Evolutionary conservation across 2,888 invertebrate species (phyloP), one percentile per base, ranked within the genome.

Genomic region (Adelphocoris suturalis): DNA sequence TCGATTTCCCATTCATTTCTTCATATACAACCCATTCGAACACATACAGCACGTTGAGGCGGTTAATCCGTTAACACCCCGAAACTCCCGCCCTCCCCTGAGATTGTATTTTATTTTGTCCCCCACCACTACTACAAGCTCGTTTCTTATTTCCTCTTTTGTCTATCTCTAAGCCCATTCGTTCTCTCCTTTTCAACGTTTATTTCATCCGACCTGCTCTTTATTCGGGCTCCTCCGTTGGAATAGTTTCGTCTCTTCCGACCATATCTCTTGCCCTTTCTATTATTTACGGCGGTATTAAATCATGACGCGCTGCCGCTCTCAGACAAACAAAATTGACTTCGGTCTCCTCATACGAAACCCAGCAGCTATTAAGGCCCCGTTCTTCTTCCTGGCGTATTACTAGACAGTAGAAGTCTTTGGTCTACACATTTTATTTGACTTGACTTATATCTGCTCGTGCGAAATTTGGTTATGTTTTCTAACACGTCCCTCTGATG

Each of bases 141-240:
- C 61, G 61, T 61, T 61, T 61, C 61, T 61, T 61, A 61, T 61
- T 61, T 61, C 61, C 61, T 61, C 61, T 61, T 61, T 61, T 61
- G 61, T 61, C 61, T 61, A 61, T 61, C 61, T 61, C 61, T 61
- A 61, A 61, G 61, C n/a, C 61, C 61, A 61, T 61, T 61, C 19
- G 19, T 61, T 9, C 61, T 61, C 19, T 61, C 61, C 61, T 61
- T 61, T 61, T 61, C 61, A 61, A 61, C 16, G 61, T 61, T n/a
- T 61, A 61, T 61, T 61, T n/a, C 61, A 61, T n/a, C 61, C 61
- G 52, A 52, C 52, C 52, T 61, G 61, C 19, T 61, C 61, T 61
- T 61, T 61, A 61, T 61, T 61, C 61, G 19, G 61, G 61, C n/a
- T 61, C 52, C 52, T 14, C 52, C 19, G n/a, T 61, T 9, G 61